Base-by-base conservation (phyloP, 2,888 invertebrate genomes). In the Poecilobothrus nobilitatus region DNA sequence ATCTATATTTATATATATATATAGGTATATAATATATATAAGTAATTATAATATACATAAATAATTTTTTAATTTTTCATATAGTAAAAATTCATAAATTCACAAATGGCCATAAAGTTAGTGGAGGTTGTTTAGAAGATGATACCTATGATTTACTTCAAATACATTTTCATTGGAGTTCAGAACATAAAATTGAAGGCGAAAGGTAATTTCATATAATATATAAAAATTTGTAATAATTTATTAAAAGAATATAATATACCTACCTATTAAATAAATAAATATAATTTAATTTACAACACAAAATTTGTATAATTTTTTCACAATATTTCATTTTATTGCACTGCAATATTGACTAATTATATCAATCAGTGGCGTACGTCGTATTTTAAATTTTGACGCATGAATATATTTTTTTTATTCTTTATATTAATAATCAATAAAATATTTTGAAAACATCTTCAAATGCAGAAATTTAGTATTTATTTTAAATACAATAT, bases 121-220 rank as follows among this genome's bases (percentile, higher is more conserved):
- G 76, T 4, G 90, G 89, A 0, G 91, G 89, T 53, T 0, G 65
- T 22, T 18, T n/a, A 34, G 20, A 33, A 33, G 15, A 53, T 63
- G 82, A 84, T 41, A 76, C 78, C 2, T 91, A 87, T 77, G 77
- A 85, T 1, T 82, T 92, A 67, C 88, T 89, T 69, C 91, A 92
- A 79, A 82, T 92, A 67, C 92, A 93, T 77, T 91, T 93, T 79
- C 93, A 94, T 77, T 93, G 92, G 92, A 86, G 88, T 66, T 91
- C 93, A 0, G 94, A 94, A 77, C 94, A 94, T 77, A 88, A 88
- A 0, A 81, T 94, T 20, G 86, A 92, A 71, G 87, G 86, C 12
- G 83, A 84, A 76, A 84, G 85, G 85, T 85, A 74, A 81, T 66
- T 61, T 63, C 1, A 7, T 15, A 22, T 22, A 7, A 7, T 15